Conservation (phyloP, 2,113 vertebrate species). For the Equus przewalskii region DNA sequence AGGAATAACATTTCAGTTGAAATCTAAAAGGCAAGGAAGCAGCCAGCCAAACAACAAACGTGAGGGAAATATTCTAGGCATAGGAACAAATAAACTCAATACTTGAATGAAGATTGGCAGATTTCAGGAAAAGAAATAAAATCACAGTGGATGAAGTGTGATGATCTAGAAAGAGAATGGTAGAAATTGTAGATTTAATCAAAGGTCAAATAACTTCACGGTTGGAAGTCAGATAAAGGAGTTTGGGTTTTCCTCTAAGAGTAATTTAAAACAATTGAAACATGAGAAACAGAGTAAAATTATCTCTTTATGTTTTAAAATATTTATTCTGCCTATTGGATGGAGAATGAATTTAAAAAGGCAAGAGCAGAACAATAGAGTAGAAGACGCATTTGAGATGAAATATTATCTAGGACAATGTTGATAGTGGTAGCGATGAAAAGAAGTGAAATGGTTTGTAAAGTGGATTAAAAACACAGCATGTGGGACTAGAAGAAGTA, state of each 20-base stretch:
- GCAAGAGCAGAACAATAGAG: not conserved
- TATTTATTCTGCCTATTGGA: not conserved
- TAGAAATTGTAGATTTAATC: not conserved
- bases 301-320: not conserved
- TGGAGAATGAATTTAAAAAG: not conserved
- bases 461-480: not conserved
- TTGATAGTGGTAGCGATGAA: not conserved
- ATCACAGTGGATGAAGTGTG: not conserved
- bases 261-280: not conserved
- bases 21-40: not conserved
- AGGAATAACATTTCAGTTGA: not conserved
- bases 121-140: not conserved
- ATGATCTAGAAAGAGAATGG: not conserved
- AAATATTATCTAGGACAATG: not conserved
- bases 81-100: not conserved
- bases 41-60: not conserved
- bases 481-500: not conserved
- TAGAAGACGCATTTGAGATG: not conserved
- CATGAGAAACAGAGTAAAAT: not conserved
- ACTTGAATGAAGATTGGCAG: not conserved
- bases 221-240: not conserved
- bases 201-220: not conserved
- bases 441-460: not conserved
- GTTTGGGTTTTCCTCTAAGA: not conserved
- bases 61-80: not conserved